Evolutionary conservation across 1,140 invertebrate genomes (phyloP), one percentile per base, ranked within the genome.

Genomic region (Lysiphlebus fabarum): DNA sequence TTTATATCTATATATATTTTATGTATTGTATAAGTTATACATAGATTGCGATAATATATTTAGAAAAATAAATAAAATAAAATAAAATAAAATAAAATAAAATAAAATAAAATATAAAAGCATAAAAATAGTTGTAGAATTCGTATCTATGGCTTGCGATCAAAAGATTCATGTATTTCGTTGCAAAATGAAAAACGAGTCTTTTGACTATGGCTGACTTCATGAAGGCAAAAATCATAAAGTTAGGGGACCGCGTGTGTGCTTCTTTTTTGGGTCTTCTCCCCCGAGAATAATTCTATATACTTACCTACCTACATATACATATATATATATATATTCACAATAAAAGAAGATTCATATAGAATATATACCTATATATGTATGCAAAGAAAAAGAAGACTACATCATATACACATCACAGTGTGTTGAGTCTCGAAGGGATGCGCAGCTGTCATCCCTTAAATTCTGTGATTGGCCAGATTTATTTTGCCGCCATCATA

Each of bases 151-250:
- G 17, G 17, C 17, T 26, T 26, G n/a, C n/a, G 17, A 26, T 26
- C 17, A 26, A 26, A 26, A 26, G 17, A 26, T 26, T 0, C 4
- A 26, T 26, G 17, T 26, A 26, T 26, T 26, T 26, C 17, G 17
- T 26, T 26, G 17, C 17, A 26, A 26, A 26, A 26, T 26, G 17
- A 26, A 26, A 26, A 26, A 26, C 17, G 17, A 26, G 17, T 69
- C 62, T 67, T 69, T 65, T 72, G 66, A 77, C 74, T 76, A 80
- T 80, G 77, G 77, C 77, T 80, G 77, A 80, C 76, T 78, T 65
- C 70, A 70, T 74, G 40, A 77, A 80, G 76, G 77, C 77, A 80
- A 80, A 80, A 80, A 80, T 80, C 77, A 80, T 70, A 78, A 80
- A 80, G 77, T 70, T 80, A 80, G 75, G 75, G 70, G 71, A 68